Evolutionary conservation across 2,113 vertebrate genomes (phyloP).

Genomic region (Oreochromis aureus): DNA sequence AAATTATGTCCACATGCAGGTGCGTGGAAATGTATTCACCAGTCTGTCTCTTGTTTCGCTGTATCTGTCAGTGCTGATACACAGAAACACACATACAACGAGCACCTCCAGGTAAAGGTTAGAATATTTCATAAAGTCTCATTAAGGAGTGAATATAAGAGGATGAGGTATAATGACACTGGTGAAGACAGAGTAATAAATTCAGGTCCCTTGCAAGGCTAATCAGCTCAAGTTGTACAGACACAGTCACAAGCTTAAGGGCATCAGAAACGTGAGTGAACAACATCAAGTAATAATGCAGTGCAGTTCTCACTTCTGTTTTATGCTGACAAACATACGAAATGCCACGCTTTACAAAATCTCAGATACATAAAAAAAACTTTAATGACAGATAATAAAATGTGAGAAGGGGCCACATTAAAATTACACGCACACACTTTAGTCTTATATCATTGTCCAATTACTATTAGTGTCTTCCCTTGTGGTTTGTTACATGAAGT

Average conservation of each 20-base stretch:
- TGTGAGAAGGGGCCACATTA: not conserved
- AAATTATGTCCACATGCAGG: slow-evolving; percentile 2
- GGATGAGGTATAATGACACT: slow-evolving; percentile 44
- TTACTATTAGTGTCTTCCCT: slow-evolving; percentile 21
- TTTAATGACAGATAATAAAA: not conserved
- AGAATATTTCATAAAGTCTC: slow-evolving; percentile 68
- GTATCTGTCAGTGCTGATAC: slow-evolving; percentile 10
- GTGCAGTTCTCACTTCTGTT: not conserved
- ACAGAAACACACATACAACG: not conserved
- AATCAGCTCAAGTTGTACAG: slow-evolving; percentile 21
- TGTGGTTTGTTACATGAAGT: slow-evolving; percentile 9
- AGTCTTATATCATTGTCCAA: not conserved
- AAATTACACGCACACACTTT: not conserved
- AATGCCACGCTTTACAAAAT: not conserved
- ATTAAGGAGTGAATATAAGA: slow-evolving; percentile 48
- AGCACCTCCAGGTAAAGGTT: slow-evolving; percentile 48
- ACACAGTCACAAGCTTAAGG: slow-evolving; percentile 27
- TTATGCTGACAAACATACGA: not conserved
- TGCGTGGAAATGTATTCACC: not conserved
- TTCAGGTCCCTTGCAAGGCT: slow-evolving; percentile 33
- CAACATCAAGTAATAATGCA: not conserved
- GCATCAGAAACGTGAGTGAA: not conserved
- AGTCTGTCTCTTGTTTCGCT: not conserved
- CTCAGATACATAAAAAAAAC: not conserved
- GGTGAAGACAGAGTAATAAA: slow-evolving; percentile 29